Evolutionary conservation across 2,113 vertebrate genomes (phyloP).

Genomic region (Festucalex cinctus): DNA sequence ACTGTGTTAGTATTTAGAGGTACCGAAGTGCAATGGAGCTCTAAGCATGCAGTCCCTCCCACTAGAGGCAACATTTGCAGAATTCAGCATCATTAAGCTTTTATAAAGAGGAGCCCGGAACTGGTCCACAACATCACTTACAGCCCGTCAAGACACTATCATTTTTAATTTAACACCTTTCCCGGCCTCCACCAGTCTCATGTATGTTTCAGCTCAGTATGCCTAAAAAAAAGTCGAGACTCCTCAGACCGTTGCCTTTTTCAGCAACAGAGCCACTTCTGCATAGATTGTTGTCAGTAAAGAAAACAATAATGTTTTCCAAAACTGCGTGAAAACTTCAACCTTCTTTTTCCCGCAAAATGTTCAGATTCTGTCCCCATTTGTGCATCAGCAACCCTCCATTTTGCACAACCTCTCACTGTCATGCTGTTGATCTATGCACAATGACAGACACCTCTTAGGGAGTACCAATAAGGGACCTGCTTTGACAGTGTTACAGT

Average conservation of each 20-base stretch:
- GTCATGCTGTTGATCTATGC: constrained; percentile 38
- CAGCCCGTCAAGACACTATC: constrained; percentile 54
- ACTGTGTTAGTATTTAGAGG: not conserved
- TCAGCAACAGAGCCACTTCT: not conserved
- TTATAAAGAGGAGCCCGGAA: constrained; percentile 48
- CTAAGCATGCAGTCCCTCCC: constrained; percentile 14
- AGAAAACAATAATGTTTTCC: constrained; percentile 12
- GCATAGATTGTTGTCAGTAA: not conserved
- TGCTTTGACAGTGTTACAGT: constrained; percentile 35
- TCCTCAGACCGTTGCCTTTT: constrained; percentile 14
- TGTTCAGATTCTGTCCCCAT: not conserved
- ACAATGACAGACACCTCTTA: constrained; percentile 43
- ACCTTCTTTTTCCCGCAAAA: constrained; percentile 10
- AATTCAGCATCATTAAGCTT: constrained; percentile 61
- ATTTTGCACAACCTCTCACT: not conserved
- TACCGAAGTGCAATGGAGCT: not conserved
- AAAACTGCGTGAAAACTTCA: constrained; percentile 3
- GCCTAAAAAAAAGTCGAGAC: constrained; percentile 10
- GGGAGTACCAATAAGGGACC: constrained; percentile 41
- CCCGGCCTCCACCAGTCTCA: constrained; percentile 44
- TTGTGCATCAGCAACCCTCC: not conserved
- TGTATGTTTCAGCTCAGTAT: constrained; percentile 61
- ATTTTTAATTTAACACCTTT: constrained; percentile 73
- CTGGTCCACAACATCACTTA: constrained; percentile 63
- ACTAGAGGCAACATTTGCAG: constrained; percentile 23